These are phyloP conservation scores for Rugalucina vietnamica DNA, from an alignment of 2,888 invertebrate species.

Conservation along the genomic window DNA sequence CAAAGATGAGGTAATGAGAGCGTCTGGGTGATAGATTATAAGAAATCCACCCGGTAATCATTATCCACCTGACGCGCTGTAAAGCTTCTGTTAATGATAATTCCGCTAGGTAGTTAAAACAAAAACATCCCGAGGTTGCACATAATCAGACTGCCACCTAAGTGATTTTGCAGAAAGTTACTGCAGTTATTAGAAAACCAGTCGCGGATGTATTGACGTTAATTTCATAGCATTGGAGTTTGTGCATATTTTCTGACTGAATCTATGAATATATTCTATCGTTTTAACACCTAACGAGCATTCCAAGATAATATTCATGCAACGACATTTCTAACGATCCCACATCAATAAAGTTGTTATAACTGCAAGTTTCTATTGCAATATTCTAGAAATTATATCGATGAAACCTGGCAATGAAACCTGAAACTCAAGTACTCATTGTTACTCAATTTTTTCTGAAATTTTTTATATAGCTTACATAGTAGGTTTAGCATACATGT, in stretches of 20 bases:
- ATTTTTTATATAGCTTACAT: no score
- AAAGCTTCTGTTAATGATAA: conserved; percentile 39
- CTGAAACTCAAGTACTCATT: no score
- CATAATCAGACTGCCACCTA: background rate
- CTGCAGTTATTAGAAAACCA: background rate
- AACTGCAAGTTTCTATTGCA: no score
- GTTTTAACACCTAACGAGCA: background rate
- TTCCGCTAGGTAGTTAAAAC: conserved; percentile 2
- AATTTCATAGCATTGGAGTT: background rate
- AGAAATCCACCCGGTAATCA: conserved; percentile 45
- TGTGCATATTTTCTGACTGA: background rate
- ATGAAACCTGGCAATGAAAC: no score
- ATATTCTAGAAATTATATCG: no score
- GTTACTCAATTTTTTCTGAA: no score
- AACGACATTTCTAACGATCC: no score
- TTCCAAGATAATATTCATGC: no score
- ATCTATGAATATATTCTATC: background rate
- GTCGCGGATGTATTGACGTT: background rate
- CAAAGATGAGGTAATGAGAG: conserved; percentile 33
- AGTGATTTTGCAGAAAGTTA: background rate
- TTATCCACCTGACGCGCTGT: conserved; percentile 39
- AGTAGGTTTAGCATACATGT: no score
- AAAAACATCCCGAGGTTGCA: conserved; percentile 2
- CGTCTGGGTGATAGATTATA: conserved; percentile 40
- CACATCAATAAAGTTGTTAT: no score